phyloP scores from a whole-genome alignment of 2,888 invertebrate species.

The Drosophila kanekoi region DNA sequence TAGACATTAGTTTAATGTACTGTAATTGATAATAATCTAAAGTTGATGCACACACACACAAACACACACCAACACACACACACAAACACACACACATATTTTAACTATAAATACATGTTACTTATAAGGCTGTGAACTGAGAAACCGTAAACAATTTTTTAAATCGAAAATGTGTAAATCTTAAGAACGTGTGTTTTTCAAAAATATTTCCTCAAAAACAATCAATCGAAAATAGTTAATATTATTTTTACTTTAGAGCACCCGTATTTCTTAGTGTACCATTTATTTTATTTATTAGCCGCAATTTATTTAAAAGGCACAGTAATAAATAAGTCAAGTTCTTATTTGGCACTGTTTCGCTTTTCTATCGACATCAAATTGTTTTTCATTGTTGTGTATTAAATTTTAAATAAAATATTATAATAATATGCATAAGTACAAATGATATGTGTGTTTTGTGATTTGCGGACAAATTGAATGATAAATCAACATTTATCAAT shows the following conservation, averaged over 20 bases:
- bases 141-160: constrained; percentile 33
- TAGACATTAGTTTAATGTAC: constrained; percentile 11
- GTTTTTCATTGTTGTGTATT: constrained; percentile 25
- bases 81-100: constrained; percentile 10
- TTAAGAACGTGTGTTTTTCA: neutral
- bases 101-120: constrained; percentile 43
- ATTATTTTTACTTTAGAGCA: constrained; percentile 1
- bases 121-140: constrained; percentile 71
- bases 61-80: neutral
- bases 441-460: neutral
- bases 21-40: constrained; percentile 31
- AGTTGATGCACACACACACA: constrained; percentile 5
- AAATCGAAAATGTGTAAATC: constrained; percentile 20
- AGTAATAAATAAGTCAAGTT: neutral
- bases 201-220: constrained; percentile 15
- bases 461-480: too few species aligned
- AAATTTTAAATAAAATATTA: constrained; percentile 15
- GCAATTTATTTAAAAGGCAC: constrained; percentile 13
- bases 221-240: constrained; percentile 16
- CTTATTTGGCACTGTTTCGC: constrained; percentile 1
- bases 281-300: constrained; percentile 14
- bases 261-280: constrained; percentile 11
- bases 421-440: constrained; percentile 18
- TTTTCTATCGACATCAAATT: constrained; percentile 10
- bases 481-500: neutral